Evolutionary conservation across 2,113 vertebrate genomes (phyloP).

Genomic region (Cyprinus carpio): DNA sequence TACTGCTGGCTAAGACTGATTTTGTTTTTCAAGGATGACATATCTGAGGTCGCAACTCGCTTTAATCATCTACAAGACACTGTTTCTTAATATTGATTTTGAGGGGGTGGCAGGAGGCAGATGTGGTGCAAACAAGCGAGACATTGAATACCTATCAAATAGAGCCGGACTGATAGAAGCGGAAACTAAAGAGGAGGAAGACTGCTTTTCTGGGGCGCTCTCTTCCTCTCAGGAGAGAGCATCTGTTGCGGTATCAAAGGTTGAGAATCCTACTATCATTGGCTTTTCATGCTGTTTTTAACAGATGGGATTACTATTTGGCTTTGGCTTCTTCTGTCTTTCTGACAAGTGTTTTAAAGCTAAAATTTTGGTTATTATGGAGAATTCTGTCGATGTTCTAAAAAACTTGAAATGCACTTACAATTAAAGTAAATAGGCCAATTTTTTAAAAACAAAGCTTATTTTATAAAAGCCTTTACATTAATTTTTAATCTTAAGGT

Average conservation of each 20-base stretch:
- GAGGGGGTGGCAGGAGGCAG: neutral
- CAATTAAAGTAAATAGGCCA: too few species aligned
- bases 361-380: neutral
- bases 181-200: conserved; percentile 27
- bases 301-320: conserved; percentile 11
- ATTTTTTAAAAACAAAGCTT: too few species aligned
- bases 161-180: conserved; percentile 8
- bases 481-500: neutral
- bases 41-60: conserved; percentile 8
- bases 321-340: neutral
- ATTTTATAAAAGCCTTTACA: neutral
- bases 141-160: conserved; percentile 32
- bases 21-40: conserved; percentile 29
- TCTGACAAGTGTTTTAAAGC: neutral
- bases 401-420: neutral
- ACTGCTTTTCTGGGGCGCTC: conserved; percentile 21
- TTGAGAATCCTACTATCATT: conserved; percentile 2
- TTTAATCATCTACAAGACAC: conserved; percentile 28
- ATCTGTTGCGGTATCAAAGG: neutral
- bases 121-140: conserved; percentile 24
- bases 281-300: conserved; percentile 3
- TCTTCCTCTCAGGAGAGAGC: conserved; percentile 23
- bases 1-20: conserved; percentile 4
- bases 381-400: neutral
- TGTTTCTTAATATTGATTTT: conserved; percentile 33